Percentiles rank a stretch among this genome's conserved stretches.
These are phyloP conservation scores for Sebastes vulpes DNA, from an alignment of 2,797 vertebrate species.

Conservation along the genomic window DNA sequence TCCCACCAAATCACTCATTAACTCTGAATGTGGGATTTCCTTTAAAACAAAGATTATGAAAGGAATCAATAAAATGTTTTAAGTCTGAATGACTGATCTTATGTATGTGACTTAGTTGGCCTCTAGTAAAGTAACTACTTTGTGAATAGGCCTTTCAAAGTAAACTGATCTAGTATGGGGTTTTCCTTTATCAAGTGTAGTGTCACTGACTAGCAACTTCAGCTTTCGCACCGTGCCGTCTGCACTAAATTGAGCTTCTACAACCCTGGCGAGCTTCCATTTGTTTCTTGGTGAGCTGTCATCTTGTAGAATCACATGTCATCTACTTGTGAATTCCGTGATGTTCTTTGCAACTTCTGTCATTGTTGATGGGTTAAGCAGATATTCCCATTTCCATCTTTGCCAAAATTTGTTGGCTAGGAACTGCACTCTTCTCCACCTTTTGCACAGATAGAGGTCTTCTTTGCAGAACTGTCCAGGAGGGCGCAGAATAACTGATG, in stretches of 20 bases:
- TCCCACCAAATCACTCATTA: no score
- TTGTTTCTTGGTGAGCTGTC: background rate
- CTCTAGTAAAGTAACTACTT: conserved; percentile 7
- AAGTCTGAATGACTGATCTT: no score
- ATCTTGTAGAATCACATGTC: background rate
- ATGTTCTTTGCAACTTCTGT: conserved; percentile 2
- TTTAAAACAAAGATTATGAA: no score
- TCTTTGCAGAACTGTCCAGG: no score
- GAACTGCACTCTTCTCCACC: background rate
- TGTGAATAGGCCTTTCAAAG: conserved; percentile 3
- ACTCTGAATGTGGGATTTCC: no score
- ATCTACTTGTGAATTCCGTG: background rate
- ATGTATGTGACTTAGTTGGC: background rate
- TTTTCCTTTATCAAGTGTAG: background rate
- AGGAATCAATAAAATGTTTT: no score
- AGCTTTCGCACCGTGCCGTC: background rate
- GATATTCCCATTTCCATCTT: background rate
- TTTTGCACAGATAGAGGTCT: no score
- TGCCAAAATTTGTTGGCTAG: conserved; percentile 9
- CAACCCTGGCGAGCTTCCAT: background rate
- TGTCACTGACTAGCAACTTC: background rate
- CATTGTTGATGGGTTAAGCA: background rate
- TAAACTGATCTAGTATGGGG: background rate
- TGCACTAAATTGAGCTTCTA: background rate
- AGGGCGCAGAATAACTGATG: no score